phyloP scores from a whole-genome alignment of 2,888 invertebrate species.

The Nephrotoma guestfalica region DNA sequence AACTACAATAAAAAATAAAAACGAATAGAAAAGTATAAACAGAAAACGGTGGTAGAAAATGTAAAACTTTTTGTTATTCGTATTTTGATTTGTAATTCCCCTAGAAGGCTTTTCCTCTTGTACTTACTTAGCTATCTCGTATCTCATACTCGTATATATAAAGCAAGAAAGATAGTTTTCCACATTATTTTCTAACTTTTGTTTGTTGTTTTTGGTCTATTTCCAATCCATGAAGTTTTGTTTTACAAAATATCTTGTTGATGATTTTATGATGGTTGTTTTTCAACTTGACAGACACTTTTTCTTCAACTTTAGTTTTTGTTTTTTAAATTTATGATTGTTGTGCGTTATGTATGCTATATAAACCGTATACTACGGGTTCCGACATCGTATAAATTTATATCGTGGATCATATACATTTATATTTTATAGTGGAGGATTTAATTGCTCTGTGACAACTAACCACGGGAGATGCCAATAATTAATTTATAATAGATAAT shows the following conservation, averaged over 20 bases:
- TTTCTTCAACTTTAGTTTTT: not conserved
- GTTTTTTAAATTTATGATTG: not conserved
- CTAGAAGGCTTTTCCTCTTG: not conserved
- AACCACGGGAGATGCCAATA: no score
- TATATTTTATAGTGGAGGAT: no score
- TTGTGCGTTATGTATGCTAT: not conserved
- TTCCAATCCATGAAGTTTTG: not conserved
- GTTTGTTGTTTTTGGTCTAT: not conserved
- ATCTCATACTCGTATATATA: not conserved
- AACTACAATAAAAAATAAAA: not conserved
- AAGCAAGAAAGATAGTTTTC: not conserved
- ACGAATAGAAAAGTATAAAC: not conserved
- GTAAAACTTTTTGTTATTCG: not conserved
- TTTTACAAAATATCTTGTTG: not conserved
- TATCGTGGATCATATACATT: no score
- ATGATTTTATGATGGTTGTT: not conserved
- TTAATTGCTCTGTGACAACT: no score
- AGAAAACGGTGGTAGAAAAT: not conserved
- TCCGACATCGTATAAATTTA: no score
- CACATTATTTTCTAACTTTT: not conserved
- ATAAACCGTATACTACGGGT: not conserved
- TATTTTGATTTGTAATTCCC: not conserved
- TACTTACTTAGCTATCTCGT: not conserved
- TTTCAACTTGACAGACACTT: not conserved
- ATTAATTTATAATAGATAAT: no score